These are phyloP conservation scores for Cylindroiulus punctatus DNA, from an alignment of 2,888 invertebrate genomes.

Conservation along the genomic window DNA sequence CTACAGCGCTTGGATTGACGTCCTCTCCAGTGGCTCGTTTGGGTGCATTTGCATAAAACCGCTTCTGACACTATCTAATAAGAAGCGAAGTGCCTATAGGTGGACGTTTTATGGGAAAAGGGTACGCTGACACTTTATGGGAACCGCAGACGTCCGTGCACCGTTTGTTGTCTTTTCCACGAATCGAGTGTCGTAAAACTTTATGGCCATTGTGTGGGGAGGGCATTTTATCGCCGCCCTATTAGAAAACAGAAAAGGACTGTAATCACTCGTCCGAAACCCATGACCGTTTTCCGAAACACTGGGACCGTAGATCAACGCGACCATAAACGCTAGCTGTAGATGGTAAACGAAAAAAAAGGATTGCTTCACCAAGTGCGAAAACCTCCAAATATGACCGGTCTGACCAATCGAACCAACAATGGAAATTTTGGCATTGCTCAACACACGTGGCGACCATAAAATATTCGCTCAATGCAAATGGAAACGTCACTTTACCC, in stretches of 20 bases:
- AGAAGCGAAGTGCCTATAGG: not conserved
- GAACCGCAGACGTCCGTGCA: constrained; percentile 18
- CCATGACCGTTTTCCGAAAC: constrained; percentile 10
- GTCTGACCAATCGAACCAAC: no score
- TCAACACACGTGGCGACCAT: no score
- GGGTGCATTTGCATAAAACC: not conserved
- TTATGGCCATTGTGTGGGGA: constrained; percentile 14
- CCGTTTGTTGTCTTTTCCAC: not conserved
- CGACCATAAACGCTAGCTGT: not conserved
- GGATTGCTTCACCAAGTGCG: not conserved
- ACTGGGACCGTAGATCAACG: constrained; percentile 5
- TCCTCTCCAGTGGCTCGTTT: not conserved
- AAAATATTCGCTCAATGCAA: no score
- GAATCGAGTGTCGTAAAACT: not conserved
- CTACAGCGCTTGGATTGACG: not conserved
- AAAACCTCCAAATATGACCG: no score
- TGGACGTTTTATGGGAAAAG: not conserved
- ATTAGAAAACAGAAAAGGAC: constrained; percentile 10
- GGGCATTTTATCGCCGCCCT: not conserved
- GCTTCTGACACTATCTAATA: not conserved
- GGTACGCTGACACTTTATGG: constrained; percentile 1
- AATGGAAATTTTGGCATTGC: no score
- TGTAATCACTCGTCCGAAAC: not conserved
- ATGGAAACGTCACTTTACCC: no score
- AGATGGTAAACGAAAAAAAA: not conserved